Conservation (phyloP, 2,797 vertebrate species). For the Eptatretus atami region DNA sequence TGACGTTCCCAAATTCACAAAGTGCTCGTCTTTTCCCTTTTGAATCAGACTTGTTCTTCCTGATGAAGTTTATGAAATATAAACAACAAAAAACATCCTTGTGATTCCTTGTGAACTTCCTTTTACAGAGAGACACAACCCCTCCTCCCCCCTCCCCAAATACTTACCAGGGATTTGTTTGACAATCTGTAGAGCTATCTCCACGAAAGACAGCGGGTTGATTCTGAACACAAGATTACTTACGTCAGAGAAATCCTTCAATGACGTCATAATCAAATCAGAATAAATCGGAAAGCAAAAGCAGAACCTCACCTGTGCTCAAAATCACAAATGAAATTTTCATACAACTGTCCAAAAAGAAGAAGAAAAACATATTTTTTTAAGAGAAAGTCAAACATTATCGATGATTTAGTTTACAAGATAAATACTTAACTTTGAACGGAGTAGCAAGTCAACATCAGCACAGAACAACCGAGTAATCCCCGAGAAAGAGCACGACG, state of each 20-base stretch:
- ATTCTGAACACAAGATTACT: conserved; percentile 20
- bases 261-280: not conserved
- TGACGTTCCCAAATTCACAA: too few species aligned
- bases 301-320: conserved; percentile 52
- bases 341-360: conserved; percentile 35
- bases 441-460: not conserved
- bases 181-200: conserved; percentile 66
- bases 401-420: not conserved
- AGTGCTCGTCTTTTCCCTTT: too few species aligned
- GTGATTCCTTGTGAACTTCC: too few species aligned
- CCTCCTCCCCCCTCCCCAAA: not conserved
- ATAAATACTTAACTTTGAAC: too few species aligned
- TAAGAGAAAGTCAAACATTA: not conserved
- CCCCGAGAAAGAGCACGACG: not conserved
- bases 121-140: too few species aligned
- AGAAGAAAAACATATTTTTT: conserved; percentile 8
- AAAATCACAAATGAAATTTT: conserved; percentile 84
- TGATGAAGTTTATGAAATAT: too few species aligned
- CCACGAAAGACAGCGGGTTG: conserved; percentile 71
- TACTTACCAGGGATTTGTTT: conserved; percentile 51
- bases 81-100: too few species aligned
- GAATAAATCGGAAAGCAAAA: not conserved
- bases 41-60: too few species aligned
- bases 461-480: not conserved
- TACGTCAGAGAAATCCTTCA: not conserved